Conservation (phyloP, 2,888 invertebrate genomes). For the Brenthis ino region DNA sequence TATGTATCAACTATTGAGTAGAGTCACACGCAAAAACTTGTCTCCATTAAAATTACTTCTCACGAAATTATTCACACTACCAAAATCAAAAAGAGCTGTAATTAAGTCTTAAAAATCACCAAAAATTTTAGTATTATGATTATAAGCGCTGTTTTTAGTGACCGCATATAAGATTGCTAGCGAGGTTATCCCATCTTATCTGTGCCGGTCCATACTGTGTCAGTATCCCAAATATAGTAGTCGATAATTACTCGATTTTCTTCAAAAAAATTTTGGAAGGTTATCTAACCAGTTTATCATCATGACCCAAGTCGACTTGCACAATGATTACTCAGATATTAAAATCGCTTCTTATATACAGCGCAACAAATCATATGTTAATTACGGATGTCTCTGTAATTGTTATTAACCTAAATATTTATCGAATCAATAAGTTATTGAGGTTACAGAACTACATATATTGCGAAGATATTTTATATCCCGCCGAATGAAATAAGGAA, state of each 20-base stretch:
- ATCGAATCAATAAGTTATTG: constrained; percentile 36
- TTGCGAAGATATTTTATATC: constrained; percentile 20
- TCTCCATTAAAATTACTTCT: no score
- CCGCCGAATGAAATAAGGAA: constrained; percentile 9
- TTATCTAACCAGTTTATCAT: constrained; percentile 69
- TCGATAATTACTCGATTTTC: constrained; percentile 48
- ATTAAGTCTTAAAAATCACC: neutral
- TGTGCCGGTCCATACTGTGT: constrained; percentile 40
- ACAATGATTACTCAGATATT: constrained; percentile 63
- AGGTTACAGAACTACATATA: constrained; percentile 34
- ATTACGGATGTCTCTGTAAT: constrained; percentile 35
- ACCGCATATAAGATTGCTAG: constrained; percentile 44
- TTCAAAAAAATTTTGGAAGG: constrained; percentile 54
- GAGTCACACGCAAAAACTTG: no score
- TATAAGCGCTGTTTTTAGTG: constrained; percentile 35
- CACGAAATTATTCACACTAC: neutral
- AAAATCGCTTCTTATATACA: constrained; percentile 54
- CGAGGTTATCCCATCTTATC: constrained; percentile 55
- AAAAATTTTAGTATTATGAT: constrained; percentile 1
- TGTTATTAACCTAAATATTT: constrained; percentile 41
- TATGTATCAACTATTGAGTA: no score
- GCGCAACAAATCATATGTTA: constrained; percentile 34
- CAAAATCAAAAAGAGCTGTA: neutral
- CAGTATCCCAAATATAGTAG: constrained; percentile 45
- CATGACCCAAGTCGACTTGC: constrained; percentile 68